A percentile compares a stretch with the other conserved stretches of the same genome.
Conservation (phyloP, 2,888 invertebrate species). For the Phrixothrix hirtus region DNA sequence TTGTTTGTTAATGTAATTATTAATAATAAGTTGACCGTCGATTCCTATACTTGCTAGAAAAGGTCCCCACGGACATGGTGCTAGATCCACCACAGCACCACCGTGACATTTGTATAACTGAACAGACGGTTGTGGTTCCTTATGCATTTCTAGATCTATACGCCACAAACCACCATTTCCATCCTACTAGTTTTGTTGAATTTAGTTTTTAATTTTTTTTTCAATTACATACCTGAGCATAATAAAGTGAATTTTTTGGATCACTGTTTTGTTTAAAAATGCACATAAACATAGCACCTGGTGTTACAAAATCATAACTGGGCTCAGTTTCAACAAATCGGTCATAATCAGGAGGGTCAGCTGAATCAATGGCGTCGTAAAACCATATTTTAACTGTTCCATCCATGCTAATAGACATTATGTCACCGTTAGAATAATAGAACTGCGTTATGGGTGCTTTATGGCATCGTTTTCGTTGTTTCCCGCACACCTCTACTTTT, state of each 20-base stretch:
- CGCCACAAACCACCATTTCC: conserved; percentile 85
- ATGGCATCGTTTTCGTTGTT: conserved; percentile 75
- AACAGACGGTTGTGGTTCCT: conserved; percentile 54
- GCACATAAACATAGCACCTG: conserved; percentile 57
- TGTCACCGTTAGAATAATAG: conserved; percentile 50
- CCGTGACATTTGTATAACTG: conserved; percentile 73
- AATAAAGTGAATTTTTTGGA: conserved; percentile 61
- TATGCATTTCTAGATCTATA: conserved; percentile 66
- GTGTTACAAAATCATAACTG: conserved; percentile 76
- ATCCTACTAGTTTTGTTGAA: too few species aligned
- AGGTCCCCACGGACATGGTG: conserved; percentile 68
- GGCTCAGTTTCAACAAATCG: conserved; percentile 82
- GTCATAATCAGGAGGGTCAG: conserved; percentile 81
- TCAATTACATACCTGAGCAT: conserved; percentile 80
- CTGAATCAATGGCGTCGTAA: conserved; percentile 87
- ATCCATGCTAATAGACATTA: conserved; percentile 65
- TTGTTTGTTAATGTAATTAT: conserved; percentile 65
- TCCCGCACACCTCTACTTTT: conserved; percentile 78
- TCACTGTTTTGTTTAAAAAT: conserved; percentile 59
- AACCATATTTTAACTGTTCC: conserved; percentile 85
- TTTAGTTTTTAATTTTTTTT: too few species aligned
- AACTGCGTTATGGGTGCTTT: conserved; percentile 72
- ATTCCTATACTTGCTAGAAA: conserved; percentile 73
- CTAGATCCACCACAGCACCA: conserved; percentile 72
- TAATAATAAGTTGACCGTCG: conserved; percentile 74